Base-by-base conservation (phyloP, 2,797 vertebrate species). In the Botia kubotai region DNA sequence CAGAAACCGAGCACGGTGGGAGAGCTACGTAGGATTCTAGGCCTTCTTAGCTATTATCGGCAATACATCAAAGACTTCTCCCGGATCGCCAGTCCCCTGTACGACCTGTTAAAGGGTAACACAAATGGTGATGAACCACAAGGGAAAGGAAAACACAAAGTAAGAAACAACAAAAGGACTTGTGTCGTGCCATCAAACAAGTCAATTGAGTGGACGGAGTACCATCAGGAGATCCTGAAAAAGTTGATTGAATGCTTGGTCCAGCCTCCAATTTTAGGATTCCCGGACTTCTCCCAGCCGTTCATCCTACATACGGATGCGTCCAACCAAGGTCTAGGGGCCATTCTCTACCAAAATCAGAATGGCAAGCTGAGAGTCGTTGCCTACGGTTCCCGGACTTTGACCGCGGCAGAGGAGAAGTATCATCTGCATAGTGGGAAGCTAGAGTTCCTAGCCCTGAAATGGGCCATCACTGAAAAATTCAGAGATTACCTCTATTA, bases 241-340 rank as follows among this genome's bases (percentile, higher is more conserved):
- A 63, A 63, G 6, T 21, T 63, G 14, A 63, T 63, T 12, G 19
- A 63, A 6, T 63, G 60, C 29, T 29, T 63, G 23, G 19, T 29
- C 14, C n/a, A n/a, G n/a, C n/a, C n/a, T n/a, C n/a, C 33, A 36
- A 6, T 36, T 36, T 0, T 16, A 13, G 12, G 11, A 4, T 36
- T 4, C 33, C 6, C 63, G 36, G 17, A 12, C 12, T 13, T 50
- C 12, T 1, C 12, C 12, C 48, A 13, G 0, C 63, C 63, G 4
- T 66, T 66, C n/a, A 39, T 66, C 2, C 63, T 66, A 4, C 63
- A 66, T 39, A 66, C 63, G n/a, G 63, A 66, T n/a, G n/a, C n/a
- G n/a, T n/a, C 2, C 5, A 46, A 66, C 2, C 5, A 46, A 6
- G 43, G 43, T 26, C 23, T 26, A 26, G 23, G 23, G 23, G 23